Evolutionary conservation across 1,140 invertebrate species (phyloP).

Genomic region (Coboldia fuscipes): DNA sequence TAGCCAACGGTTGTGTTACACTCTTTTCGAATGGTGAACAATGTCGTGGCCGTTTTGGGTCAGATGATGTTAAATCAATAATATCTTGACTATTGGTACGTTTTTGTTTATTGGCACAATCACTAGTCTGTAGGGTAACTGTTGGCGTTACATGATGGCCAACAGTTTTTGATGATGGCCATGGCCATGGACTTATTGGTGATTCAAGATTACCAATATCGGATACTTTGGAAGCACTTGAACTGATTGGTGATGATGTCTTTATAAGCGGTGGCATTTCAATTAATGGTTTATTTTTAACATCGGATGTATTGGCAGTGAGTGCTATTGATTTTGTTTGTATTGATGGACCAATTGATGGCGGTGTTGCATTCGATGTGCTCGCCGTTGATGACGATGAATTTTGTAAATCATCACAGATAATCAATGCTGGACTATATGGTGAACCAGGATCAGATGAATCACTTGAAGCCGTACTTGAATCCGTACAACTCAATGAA

Average conservation of each 20-base stretch:
- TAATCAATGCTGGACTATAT: conserved; percentile 36
- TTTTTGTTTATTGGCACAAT: too few relatives aligned
- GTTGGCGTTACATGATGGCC: too few relatives aligned
- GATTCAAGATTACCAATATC: too few relatives aligned
- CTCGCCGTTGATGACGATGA: conserved; percentile 3
- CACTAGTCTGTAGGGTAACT: too few relatives aligned
- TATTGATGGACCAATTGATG: conserved; percentile 2
- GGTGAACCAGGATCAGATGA: conserved; percentile 63
- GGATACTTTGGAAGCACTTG: background rate
- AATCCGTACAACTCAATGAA: conserved; percentile 39
- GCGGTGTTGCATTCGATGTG: background rate
- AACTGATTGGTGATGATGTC: background rate
- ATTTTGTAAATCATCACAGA: conserved; percentile 12
- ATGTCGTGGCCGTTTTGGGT: too few relatives aligned
- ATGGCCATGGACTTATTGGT: too few relatives aligned
- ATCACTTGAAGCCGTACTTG: conserved; percentile 45
- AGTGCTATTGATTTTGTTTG: background rate
- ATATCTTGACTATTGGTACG: too few relatives aligned
- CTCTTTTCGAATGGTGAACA: too few relatives aligned
- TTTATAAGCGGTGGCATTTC: background rate
- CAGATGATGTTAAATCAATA: too few relatives aligned
- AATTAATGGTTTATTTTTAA: background rate
- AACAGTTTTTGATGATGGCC: too few relatives aligned
- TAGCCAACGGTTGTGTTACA: background rate
- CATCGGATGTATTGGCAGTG: background rate